Evolutionary conservation across 1,140 invertebrate species (phyloP).

Genomic region (Drosophila varians): DNA sequence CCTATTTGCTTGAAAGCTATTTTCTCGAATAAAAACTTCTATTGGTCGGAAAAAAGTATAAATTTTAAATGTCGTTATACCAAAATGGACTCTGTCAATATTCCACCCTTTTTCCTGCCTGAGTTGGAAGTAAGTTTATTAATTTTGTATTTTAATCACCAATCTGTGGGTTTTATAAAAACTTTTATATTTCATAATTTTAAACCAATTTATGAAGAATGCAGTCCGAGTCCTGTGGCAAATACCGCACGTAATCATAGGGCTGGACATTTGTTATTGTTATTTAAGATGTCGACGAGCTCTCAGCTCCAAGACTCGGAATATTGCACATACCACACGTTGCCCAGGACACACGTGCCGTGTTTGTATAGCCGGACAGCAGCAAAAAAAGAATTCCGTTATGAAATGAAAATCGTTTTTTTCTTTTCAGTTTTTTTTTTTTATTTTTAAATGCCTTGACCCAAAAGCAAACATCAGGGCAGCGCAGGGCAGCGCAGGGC

Average conservation of each 20-base stretch:
- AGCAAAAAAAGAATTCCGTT: slow-evolving; percentile 51
- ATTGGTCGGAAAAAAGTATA: neutral
- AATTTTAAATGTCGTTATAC: neutral
- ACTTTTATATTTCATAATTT: neutral
- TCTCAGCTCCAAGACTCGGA: slow-evolving; percentile 14
- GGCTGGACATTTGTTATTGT: slow-evolving; percentile 46
- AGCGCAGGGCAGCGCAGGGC: too few relatives aligned
- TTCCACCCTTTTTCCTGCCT: neutral
- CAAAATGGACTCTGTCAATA: neutral
- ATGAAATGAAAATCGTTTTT: slow-evolving; percentile 70
- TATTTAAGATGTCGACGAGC: slow-evolving; percentile 38
- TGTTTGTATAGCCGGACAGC: slow-evolving; percentile 32
- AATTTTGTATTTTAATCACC: neutral
- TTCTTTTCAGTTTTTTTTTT: slow-evolving; percentile 27
- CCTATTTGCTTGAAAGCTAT: neutral
- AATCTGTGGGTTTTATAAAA: neutral
- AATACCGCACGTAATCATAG: slow-evolving; percentile 37
- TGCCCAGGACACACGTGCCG: slow-evolving; percentile 22
- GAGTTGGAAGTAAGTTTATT: neutral
- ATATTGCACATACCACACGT: slow-evolving; percentile 63
- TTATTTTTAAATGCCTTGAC: slow-evolving; percentile 64
- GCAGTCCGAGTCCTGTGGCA: neutral
- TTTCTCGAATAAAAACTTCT: too few relatives aligned
- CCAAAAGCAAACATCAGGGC: slow-evolving; percentile 64
- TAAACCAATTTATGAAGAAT: neutral